Conservation (phyloP, 2,797 vertebrate species). For the Cheirogaleus major region DNA sequence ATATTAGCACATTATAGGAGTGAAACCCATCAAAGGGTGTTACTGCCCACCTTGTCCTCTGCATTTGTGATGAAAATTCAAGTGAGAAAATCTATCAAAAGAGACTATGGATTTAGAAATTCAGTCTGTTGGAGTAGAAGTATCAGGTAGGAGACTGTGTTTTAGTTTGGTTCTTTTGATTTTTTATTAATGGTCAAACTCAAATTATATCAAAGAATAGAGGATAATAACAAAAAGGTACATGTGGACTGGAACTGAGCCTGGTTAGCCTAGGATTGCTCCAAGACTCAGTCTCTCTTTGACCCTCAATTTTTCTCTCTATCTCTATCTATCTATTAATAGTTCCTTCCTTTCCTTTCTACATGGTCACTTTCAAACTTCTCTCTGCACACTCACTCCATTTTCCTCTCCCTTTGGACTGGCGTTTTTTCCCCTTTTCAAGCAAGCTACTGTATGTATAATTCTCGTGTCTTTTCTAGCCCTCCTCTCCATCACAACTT, state of each 20-base stretch:
- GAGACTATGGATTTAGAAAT: constrained; percentile 6
- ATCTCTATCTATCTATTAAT: neutral
- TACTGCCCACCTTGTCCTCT: neutral
- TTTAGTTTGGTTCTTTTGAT: neutral
- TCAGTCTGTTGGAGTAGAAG: neutral
- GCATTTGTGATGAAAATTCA: neutral
- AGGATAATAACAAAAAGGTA: neutral
- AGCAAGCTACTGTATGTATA: neutral
- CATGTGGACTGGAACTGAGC: neutral
- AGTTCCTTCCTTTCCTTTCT: neutral
- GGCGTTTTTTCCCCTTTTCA: neutral
- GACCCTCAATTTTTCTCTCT: neutral
- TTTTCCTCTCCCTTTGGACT: neutral
- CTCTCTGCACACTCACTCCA: neutral
- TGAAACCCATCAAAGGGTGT: neutral
- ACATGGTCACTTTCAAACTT: neutral
- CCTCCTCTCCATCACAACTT: neutral
- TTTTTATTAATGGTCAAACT: neutral
- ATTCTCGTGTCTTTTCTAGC: neutral
- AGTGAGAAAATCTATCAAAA: neutral
- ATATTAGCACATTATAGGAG: neutral
- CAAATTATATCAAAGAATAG: neutral
- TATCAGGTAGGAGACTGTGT: neutral
- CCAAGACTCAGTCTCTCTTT: neutral
- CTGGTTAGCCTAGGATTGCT: neutral